Evolutionary conservation across 2,113 vertebrate genomes (phyloP).

Genomic region (Nannobrachium achirus): DNA sequence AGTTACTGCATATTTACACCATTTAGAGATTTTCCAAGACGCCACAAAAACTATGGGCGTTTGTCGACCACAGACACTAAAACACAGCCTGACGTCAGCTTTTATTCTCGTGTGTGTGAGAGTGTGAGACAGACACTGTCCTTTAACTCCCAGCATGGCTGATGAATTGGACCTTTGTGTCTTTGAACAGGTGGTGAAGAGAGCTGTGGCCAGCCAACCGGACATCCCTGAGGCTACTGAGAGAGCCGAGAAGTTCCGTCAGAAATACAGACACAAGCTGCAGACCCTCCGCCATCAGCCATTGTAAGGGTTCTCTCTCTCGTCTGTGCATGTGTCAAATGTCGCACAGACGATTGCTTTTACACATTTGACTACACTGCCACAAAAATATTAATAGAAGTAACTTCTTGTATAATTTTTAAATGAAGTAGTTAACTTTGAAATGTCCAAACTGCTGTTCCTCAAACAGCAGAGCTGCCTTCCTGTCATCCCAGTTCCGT

Average conservation of each 20-base stretch:
- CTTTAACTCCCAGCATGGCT: neutral
- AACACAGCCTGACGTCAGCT: too few relatives aligned
- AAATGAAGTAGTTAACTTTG: too few relatives aligned
- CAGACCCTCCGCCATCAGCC: slow-evolving; percentile 94
- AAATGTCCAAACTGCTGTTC: neutral
- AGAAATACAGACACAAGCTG: slow-evolving; percentile 95
- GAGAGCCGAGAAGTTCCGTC: slow-evolving; percentile 93
- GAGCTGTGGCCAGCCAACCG: slow-evolving; percentile 92
- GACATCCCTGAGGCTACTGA: slow-evolving; percentile 82
- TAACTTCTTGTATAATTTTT: too few relatives aligned
- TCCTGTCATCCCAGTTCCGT: neutral
- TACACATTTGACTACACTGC: too few relatives aligned
- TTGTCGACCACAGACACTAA: too few relatives aligned
- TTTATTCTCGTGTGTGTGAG: too few relatives aligned
- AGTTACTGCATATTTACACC: too few relatives aligned
- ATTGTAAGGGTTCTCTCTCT: slow-evolving; percentile 82
- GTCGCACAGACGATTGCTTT: neutral
- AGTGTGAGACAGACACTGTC: too few relatives aligned
- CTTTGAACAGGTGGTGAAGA: slow-evolving; percentile 89
- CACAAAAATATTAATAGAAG: too few relatives aligned
- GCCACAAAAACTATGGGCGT: too few relatives aligned
- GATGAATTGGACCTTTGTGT: neutral
- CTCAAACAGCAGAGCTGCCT: neutral
- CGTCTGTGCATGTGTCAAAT: neutral
- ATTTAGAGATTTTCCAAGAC: too few relatives aligned